Base-by-base conservation (phyloP, 2,797 vertebrate genomes). In the Poeciliopsis infans region DNA sequence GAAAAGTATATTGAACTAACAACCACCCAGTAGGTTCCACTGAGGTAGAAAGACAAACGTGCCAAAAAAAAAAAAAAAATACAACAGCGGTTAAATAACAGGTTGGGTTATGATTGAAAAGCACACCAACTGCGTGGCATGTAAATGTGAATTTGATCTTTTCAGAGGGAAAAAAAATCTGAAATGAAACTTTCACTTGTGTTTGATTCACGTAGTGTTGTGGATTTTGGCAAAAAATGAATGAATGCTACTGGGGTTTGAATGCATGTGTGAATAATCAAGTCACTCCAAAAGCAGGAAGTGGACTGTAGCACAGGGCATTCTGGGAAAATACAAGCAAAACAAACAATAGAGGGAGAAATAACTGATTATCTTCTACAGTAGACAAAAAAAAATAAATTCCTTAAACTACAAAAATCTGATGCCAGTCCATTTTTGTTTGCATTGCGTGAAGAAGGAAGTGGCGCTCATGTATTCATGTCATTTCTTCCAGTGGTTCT, bases 1-100 rank as follows among this genome's bases (percentile, higher is more conserved):
- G 88, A 88, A 85, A 76, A 76, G 83, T 82, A 74, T 79, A 77
- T 64, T 87, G 91, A 89, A 84, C 87, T 85, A 85, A 86, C 84
- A 81, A 36, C 46, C 81, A 85, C 84, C 84, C 78, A 6, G 59
- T 57, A 71, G 55, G 74, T 64, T 85, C 77, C 43, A 5, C 79
- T 28, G 75, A 72, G 78, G 31, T 3, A 74, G 72, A 72, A 77
- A 76, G 36, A 41, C 77, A 79, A 45, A 7, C 45, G 36, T 12
- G 64, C 79, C 12, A 43, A 68, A 16, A 75, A 70, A 4, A 36
- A 36, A 36, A 36, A 36, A 36, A 31, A 31, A 36, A 70, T 72
- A 51, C 28, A 72, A 12, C 18, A 59, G 68, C 41, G 69, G 72
- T 15, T 8, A 61, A 49, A 6, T 55, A 81, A 68, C 15, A 18